These are phyloP conservation scores for Empidonax traillii DNA, from an alignment of 2,113 vertebrate genomes.

Conservation along the genomic window DNA sequence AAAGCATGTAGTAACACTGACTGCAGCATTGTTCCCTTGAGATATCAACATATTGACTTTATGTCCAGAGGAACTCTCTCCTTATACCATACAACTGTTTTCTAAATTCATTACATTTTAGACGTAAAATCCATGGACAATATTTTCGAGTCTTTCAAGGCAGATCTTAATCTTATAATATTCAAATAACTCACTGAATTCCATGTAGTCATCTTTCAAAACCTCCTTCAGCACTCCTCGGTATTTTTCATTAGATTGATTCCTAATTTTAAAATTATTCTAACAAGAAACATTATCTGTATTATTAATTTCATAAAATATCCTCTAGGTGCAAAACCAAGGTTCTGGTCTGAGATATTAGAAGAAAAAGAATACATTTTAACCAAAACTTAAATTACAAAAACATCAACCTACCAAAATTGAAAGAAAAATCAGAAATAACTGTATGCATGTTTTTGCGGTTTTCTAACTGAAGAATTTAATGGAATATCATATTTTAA, in stretches of 20 bases:
- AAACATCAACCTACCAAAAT: background rate
- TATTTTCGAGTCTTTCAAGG: background rate
- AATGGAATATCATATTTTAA: background rate
- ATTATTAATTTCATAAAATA: background rate
- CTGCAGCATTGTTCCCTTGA: background rate
- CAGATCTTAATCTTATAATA: background rate
- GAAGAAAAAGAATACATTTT: background rate
- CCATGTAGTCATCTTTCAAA: background rate
- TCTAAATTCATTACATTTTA: background rate
- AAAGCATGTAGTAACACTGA: background rate
- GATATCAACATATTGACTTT: background rate
- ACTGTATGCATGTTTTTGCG: background rate
- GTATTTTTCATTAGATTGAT: background rate
- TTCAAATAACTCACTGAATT: background rate
- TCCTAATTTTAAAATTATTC: background rate
- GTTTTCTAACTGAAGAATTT: background rate
- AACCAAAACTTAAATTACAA: background rate
- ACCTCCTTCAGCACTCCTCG: background rate
- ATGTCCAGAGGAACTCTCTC: background rate
- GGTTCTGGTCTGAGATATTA: background rate
- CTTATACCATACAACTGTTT: background rate
- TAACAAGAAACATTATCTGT: background rate
- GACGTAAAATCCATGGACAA: background rate
- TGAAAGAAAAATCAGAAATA: background rate
- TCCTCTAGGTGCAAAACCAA: background rate